These are phyloP conservation scores for Cricetomys ansorgei DNA, from an alignment of 2,113 vertebrate genomes.

Conservation along the genomic window DNA sequence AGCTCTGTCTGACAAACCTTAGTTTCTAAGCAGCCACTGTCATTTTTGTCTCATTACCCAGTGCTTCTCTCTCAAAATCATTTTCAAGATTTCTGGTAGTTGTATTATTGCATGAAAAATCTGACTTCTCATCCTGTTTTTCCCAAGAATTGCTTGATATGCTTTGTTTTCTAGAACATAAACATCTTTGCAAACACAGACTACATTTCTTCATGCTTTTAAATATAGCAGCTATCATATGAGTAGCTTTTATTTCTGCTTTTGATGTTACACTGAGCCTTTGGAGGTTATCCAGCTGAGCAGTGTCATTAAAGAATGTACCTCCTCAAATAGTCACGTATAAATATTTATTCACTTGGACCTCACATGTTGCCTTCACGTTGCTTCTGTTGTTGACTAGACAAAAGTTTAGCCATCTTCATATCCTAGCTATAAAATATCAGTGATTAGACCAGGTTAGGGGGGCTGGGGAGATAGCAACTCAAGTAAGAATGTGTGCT, in stretches of 20 bases:
- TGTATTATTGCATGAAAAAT: background rate
- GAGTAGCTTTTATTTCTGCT: slow-evolving; percentile 60
- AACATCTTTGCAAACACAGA: slow-evolving; percentile 39
- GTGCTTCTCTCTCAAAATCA: slow-evolving; percentile 15
- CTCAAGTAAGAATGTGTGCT: background rate
- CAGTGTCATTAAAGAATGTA: slow-evolving; percentile 41
- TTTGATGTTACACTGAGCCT: slow-evolving; percentile 55
- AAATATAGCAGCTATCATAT: slow-evolving; percentile 42
- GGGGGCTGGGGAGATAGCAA: background rate
- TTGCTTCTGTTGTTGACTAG: slow-evolving; percentile 36
- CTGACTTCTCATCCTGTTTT: slow-evolving; percentile 26
- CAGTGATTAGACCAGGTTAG: background rate
- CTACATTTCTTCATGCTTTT: slow-evolving; percentile 56
- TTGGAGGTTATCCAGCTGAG: slow-evolving; percentile 43
- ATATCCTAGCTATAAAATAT: slow-evolving; percentile 27
- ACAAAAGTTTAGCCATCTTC: slow-evolving; percentile 39
- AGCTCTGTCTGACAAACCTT: slow-evolving; percentile 18
- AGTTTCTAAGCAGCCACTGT: background rate
- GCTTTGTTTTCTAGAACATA: slow-evolving; percentile 29
- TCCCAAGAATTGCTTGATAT: slow-evolving; percentile 16
- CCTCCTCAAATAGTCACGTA: background rate
- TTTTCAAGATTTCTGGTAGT: slow-evolving; percentile 50
- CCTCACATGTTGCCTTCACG: slow-evolving; percentile 36
- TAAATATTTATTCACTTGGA: slow-evolving; percentile 29
- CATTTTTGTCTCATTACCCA: slow-evolving; percentile 54